phyloP scores from a whole-genome alignment of 2,113 vertebrate species.

The Colossoma macropomum region DNA sequence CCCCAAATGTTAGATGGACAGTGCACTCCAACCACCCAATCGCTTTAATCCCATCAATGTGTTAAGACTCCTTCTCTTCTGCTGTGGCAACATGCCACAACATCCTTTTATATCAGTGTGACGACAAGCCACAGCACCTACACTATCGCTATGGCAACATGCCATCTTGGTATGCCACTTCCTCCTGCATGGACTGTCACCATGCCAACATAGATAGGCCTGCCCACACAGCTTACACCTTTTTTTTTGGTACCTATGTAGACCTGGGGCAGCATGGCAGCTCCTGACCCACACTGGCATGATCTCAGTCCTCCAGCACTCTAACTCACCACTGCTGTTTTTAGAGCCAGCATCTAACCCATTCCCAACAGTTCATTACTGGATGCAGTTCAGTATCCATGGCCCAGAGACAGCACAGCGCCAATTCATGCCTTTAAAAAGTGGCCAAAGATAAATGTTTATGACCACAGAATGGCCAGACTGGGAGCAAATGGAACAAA shows the following conservation, averaged over 20 bases:
- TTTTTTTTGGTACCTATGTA: background rate
- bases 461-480: background rate
- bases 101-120: background rate
- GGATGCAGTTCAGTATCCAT: background rate
- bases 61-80: slow-evolving; percentile 1
- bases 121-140: slow-evolving; percentile 9
- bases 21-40: background rate
- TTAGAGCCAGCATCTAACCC: background rate
- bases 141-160: slow-evolving; percentile 3
- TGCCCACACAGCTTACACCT: background rate
- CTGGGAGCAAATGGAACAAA: background rate
- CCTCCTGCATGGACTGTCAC: slow-evolving; percentile 4
- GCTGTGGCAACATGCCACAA: background rate
- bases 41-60: background rate
- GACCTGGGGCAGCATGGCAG: background rate
- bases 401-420: background rate
- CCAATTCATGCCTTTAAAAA: background rate
- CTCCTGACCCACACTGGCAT: background rate
- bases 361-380: background rate
- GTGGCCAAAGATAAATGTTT: background rate
- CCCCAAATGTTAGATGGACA: background rate
- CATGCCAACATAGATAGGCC: background rate
- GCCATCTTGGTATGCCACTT: slow-evolving; percentile 6
- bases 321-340: background rate
- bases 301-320: background rate